Conservation (phyloP, 2,113 vertebrate genomes). For the Thryonomys swinderianus region DNA sequence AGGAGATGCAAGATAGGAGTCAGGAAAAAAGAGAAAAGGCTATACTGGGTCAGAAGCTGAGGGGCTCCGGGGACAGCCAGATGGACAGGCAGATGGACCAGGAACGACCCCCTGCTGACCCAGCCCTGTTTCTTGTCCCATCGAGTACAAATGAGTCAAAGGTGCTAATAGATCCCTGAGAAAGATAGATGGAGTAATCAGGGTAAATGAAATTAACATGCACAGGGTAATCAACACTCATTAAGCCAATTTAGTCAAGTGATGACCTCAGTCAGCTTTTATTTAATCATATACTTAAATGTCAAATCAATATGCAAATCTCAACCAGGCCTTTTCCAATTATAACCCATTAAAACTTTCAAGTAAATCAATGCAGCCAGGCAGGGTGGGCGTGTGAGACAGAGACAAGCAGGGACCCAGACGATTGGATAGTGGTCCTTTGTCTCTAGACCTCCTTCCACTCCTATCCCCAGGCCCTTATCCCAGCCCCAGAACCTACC, state of each 20-base stretch:
- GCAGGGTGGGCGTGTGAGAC: background rate
- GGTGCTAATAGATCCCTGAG: constrained; percentile 81
- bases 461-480: background rate
- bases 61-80: background rate
- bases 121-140: constrained; percentile 63
- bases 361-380: constrained; percentile 79
- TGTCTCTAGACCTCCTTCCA: background rate
- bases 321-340: constrained; percentile 79
- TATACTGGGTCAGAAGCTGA: background rate
- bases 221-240: constrained; percentile 86
- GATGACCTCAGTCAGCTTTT: constrained; percentile 89
- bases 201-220: constrained; percentile 87
- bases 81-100: constrained; percentile 39
- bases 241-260: constrained; percentile 89
- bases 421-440: background rate
- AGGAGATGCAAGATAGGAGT: constrained; percentile 2
- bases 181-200: constrained; percentile 86
- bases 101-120: constrained; percentile 46
- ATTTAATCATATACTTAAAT: constrained; percentile 88
- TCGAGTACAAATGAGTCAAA: constrained; percentile 83
- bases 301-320: constrained; percentile 87
- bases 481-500: background rate
- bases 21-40: background rate
- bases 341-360: constrained; percentile 82
- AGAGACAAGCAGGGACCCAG: background rate